Evolutionary conservation across 2,113 vertebrate species (phyloP).

Genomic region (Sinocyclocheilus grahami): DNA sequence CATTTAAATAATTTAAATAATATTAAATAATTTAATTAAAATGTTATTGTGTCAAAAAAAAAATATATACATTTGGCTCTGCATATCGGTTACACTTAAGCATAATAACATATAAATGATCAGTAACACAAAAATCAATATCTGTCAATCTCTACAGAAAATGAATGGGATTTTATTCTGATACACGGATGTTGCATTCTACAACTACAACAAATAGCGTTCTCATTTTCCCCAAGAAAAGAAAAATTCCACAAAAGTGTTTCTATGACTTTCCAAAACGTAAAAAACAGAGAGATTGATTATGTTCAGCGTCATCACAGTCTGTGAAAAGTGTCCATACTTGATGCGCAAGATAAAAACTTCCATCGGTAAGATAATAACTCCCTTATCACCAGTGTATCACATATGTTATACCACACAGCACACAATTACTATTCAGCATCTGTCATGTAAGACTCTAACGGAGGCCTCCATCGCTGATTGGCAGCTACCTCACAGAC

Average conservation of each 20-base stretch:
- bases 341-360: not conserved
- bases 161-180: not conserved
- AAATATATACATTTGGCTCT: not conserved
- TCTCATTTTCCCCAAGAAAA: too few relatives aligned
- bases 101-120: not conserved
- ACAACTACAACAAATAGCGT: too few relatives aligned
- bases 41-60: not conserved
- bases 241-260: too few relatives aligned
- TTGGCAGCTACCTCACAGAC: slow-evolving; percentile 52
- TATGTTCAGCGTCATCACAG: not conserved
- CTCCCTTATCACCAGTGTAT: not conserved
- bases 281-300: too few relatives aligned
- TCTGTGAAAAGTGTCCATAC: not conserved
- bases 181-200: not conserved
- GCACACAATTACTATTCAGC: not conserved
- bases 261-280: too few relatives aligned
- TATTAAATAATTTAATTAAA: not conserved
- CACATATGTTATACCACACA: not conserved
- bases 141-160: not conserved
- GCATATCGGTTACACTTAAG: not conserved
- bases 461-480: slow-evolving; percentile 15
- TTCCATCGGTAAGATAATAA: not conserved
- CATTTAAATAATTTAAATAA: not conserved
- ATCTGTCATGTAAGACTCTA: slow-evolving; percentile 18
- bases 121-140: not conserved